Base-by-base conservation (phyloP, 2,113 vertebrate species). In the Coptodon rendalli region DNA sequence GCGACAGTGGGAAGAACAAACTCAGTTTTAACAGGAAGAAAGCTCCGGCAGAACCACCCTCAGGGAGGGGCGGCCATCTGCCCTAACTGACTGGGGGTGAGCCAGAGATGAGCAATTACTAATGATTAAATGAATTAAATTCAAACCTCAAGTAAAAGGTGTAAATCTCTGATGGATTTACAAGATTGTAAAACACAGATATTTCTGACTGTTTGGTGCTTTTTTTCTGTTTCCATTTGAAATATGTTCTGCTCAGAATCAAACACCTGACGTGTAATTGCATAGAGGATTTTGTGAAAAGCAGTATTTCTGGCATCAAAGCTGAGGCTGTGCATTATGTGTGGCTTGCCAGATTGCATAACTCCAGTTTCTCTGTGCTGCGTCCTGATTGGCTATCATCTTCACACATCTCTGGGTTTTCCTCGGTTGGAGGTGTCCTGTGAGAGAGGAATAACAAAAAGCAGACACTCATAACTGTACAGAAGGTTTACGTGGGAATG, bases 361-460 rank as follows among this genome's bases (percentile, higher is more conserved):
- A 86, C 86, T 96, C 93, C 78, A 93, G 92, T 12, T 81, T 89
- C 14, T 95, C 92, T 12, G 87, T 78, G 82, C 80, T 87, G 85
- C 57, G 57, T 36, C 56, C 57, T 79, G 86, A 84, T 71, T 91
- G 92, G 82, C 54, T 78, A 1, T 63, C 27, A 17, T 86, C 79
- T 61, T 89, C 91, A 57, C 86, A 84, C 36, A 68, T 83, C 31
- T 88, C 82, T 45, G 43, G 16, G 36, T 83, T 87, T 8, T 90
- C 85, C 79, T 88, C 81, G 53, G 63, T 54, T n/a, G 76, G 22
- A 63, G 84, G 63, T 7, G 63, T 63, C n/a, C 96, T 96, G 85
- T 31, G 27, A 50, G 24, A 85, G 53, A 89, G 27, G 10, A 78
- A 76, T 82, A 92, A 90, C 24, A 53, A 19, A 1, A 84, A 43